Conservation (phyloP, 92 coral and sea anemone species). For the Pocillopora meandrina region DNA sequence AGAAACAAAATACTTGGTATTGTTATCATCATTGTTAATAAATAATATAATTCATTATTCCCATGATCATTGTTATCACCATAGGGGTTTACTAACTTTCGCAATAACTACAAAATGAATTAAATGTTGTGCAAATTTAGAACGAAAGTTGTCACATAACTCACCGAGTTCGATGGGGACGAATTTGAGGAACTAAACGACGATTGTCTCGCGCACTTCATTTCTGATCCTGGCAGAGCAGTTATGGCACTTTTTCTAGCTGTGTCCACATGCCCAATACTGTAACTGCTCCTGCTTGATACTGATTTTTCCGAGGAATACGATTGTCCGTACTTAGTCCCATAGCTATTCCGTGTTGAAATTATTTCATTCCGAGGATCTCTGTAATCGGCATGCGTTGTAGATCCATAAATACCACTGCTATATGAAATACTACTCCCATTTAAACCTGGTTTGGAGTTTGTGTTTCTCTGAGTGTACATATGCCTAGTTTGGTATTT, state of each 20-base stretch:
- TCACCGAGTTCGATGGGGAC: conserved; percentile 34
- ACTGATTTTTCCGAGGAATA: neutral
- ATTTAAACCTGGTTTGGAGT: neutral
- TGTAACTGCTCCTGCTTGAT: neutral
- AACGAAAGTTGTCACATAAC: neutral
- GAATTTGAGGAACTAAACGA: conserved; percentile 45
- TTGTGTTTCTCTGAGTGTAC: neutral
- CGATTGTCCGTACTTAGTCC: neutral
- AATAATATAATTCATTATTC: no score
- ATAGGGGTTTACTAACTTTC: no score
- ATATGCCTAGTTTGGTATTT: neutral
- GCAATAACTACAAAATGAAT: no score
- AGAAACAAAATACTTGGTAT: no score
- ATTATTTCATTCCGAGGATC: conserved; percentile 4
- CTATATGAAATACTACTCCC: neutral
- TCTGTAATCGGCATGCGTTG: conserved; percentile 32
- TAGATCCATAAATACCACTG: conserved; percentile 9
- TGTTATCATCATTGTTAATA: no score
- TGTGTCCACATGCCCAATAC: conserved; percentile 12
- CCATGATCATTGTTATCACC: no score
- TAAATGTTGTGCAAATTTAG: no score
- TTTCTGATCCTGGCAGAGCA: conserved; percentile 35
- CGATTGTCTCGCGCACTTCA: conserved; percentile 9
- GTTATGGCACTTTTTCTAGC: conserved; percentile 23
- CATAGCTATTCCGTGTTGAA: neutral